These are phyloP conservation scores for Oreonectes daqikongensis DNA, from an alignment of 2,797 vertebrate species.

Conservation along the genomic window DNA sequence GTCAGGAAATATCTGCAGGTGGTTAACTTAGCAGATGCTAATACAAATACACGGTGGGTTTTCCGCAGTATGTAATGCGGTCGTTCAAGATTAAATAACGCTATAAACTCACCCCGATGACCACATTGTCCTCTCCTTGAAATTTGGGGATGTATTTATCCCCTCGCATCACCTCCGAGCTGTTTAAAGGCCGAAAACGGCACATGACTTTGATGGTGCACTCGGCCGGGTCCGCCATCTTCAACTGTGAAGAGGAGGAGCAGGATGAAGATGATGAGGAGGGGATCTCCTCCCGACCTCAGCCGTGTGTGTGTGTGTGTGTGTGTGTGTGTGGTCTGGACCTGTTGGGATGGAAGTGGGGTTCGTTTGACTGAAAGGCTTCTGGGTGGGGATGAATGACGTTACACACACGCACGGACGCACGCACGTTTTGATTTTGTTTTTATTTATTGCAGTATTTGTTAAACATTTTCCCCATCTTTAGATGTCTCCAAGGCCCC, in stretches of 20 bases:
- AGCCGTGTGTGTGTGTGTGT: constrained; percentile 23
- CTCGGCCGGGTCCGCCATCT: constrained; percentile 88
- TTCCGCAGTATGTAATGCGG: neutral
- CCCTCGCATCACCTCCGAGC: constrained; percentile 85
- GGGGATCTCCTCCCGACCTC: constrained; percentile 47
- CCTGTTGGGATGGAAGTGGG: neutral
- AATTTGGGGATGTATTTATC: constrained; percentile 93
- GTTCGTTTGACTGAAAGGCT: neutral
- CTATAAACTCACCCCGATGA: constrained; percentile 84
- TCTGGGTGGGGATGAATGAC: neutral
- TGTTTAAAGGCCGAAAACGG: constrained; percentile 95
- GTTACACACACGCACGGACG: neutral
- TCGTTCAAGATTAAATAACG: neutral
- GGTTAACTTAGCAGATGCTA: constrained; percentile 42
- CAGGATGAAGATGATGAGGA: constrained; percentile 22
- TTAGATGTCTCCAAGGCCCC: too few species aligned
- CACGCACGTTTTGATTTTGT: too few species aligned
- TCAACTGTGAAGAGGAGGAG: constrained; percentile 59
- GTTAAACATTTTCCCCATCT: too few species aligned
- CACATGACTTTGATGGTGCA: constrained; percentile 97
- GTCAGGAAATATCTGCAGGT: constrained; percentile 23
- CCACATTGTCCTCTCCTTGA: constrained; percentile 86
- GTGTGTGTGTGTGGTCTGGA: neutral
- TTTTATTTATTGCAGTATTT: too few species aligned
- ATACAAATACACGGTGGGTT: constrained; percentile 7